phyloP scores from a whole-genome alignment of 2,113 vertebrate species.

The Saccopteryx bilineata region DNA sequence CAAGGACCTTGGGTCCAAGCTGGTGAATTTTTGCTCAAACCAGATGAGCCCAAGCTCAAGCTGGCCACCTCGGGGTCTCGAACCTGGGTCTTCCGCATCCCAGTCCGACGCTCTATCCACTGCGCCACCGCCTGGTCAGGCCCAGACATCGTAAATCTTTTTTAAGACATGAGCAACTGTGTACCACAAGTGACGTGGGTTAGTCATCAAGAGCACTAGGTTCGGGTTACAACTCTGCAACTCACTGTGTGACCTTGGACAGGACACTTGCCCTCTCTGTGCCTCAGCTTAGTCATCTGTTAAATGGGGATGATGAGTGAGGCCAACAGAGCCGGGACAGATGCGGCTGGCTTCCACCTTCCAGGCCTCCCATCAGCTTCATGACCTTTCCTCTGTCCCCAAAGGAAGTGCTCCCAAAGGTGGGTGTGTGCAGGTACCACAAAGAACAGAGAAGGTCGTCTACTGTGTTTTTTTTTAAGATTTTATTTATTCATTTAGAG shows the following conservation, averaged over 20 bases:
- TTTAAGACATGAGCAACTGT: not conserved
- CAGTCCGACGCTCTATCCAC: too few species aligned
- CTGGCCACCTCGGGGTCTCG: too few species aligned
- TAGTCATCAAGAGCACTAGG: not conserved
- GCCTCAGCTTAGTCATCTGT: not conserved
- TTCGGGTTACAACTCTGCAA: not conserved
- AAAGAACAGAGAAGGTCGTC: not conserved
- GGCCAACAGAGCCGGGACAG: too few species aligned
- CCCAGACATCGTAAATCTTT: not conserved
- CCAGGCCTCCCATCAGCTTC: rapidly evolving
- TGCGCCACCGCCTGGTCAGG: too few species aligned
- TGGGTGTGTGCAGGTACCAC: not conserved
- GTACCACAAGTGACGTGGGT: not conserved
- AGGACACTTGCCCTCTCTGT: not conserved
- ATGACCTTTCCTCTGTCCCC: not conserved
- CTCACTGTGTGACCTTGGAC: not conserved
- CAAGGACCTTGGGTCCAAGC: too few species aligned
- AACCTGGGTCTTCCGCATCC: too few species aligned
- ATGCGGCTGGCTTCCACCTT: too few species aligned
- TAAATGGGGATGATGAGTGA: not conserved
- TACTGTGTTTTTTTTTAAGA: too few species aligned
- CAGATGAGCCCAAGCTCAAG: too few species aligned
- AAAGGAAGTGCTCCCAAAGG: not conserved
- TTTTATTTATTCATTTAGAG: too few species aligned
- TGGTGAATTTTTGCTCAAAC: too few species aligned